Evolutionary conservation across 2,113 vertebrate genomes (phyloP).

Genomic region (Rhipidura dahli): DNA sequence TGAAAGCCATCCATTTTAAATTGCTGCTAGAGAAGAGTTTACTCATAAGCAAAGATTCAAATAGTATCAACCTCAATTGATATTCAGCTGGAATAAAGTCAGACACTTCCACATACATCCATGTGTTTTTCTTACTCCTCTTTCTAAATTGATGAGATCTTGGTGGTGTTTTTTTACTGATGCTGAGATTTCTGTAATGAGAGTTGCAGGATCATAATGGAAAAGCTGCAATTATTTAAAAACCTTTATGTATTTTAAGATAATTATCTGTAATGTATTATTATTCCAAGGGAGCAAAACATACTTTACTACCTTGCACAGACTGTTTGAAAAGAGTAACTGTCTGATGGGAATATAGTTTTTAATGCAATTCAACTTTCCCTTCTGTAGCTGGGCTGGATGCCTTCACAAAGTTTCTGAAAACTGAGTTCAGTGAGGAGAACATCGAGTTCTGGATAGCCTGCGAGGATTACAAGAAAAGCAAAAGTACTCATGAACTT

Average conservation of each 20-base stretch:
- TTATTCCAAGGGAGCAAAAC: neutral
- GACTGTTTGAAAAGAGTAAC: neutral
- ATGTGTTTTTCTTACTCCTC: neutral
- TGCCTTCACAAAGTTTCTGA: slow-evolving; percentile 86
- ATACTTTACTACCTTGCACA: neutral
- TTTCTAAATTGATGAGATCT: neutral
- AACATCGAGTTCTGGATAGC: slow-evolving; percentile 96
- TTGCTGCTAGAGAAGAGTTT: neutral
- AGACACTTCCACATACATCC: neutral
- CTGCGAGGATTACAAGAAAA: slow-evolving; percentile 92
- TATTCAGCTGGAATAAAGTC: neutral
- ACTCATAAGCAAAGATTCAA: neutral
- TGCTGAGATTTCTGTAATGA: neutral
- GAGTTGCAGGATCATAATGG: neutral
- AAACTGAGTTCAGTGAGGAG: slow-evolving; percentile 94
- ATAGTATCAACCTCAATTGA: neutral
- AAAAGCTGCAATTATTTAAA: neutral
- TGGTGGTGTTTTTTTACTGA: neutral
- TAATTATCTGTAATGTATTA: neutral
- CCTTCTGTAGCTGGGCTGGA: slow-evolving; percentile 81
- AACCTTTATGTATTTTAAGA: neutral
- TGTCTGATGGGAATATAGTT: neutral
- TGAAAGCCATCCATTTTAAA: neutral
- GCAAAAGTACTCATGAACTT: slow-evolving; percentile 77
- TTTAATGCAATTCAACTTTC: neutral